phyloP scores from a whole-genome alignment of 2,888 invertebrate genomes.

The Halictus ligatus region DNA sequence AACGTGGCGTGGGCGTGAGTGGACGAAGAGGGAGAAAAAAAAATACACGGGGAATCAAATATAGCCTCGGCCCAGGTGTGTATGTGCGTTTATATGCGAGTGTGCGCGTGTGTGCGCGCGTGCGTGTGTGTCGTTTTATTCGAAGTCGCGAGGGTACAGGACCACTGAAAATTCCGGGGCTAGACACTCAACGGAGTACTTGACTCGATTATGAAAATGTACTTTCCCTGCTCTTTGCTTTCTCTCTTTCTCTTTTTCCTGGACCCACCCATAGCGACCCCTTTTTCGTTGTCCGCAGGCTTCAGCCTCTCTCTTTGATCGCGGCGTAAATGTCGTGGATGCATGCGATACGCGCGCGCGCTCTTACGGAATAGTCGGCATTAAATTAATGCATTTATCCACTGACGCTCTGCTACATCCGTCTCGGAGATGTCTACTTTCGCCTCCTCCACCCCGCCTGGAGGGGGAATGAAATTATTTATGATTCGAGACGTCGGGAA shows the following conservation, averaged over 20 bases:
- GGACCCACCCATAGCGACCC: conserved; percentile 2
- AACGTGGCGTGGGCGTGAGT: not conserved
- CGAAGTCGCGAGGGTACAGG: conserved; percentile 20
- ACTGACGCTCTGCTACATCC: not conserved
- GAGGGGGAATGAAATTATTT: not conserved
- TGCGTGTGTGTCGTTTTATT: conserved; percentile 47
- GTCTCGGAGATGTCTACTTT: not conserved
- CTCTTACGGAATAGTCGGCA: conserved; percentile 38
- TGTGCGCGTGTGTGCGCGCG: not conserved
- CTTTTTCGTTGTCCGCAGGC: conserved; percentile 32
- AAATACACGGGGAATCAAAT: conserved; percentile 34
- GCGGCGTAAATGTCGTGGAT: conserved; percentile 56
- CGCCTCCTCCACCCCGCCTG: too few relatives aligned
- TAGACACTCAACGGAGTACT: conserved; percentile 68
- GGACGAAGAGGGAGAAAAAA: not conserved
- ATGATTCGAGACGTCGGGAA: not conserved
- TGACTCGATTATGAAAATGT: conserved; percentile 73
- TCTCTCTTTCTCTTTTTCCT: conserved; percentile 21
- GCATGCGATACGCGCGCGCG: conserved; percentile 1
- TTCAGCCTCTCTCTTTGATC: conserved; percentile 62
- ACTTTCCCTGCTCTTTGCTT: conserved; percentile 46
- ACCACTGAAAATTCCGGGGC: conserved; percentile 59
- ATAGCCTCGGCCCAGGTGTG: conserved; percentile 14
- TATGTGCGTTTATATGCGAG: not conserved
- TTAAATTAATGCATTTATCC: conserved; percentile 37